phyloP scores from a whole-genome alignment of 1,140 invertebrate species.

The Oedothorax gibbosus region DNA sequence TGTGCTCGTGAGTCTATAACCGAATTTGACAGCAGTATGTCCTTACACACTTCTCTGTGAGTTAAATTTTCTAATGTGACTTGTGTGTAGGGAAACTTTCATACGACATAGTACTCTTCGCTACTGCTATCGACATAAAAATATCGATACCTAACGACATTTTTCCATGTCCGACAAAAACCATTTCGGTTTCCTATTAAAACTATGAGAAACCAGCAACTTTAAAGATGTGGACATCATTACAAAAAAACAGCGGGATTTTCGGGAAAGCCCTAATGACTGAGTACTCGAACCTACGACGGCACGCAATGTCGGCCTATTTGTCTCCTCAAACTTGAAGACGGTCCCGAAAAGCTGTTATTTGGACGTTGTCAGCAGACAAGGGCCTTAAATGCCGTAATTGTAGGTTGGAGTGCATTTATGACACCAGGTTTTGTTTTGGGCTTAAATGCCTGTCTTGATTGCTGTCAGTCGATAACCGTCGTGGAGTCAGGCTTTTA shows the following conservation, averaged over 20 bases:
- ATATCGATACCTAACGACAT: slow-evolving; percentile 8
- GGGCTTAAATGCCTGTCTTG: neutral
- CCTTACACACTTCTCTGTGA: too few species aligned
- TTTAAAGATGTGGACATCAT: neutral
- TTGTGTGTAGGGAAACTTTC: too few species aligned
- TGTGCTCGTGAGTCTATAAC: too few species aligned
- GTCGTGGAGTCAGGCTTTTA: neutral
- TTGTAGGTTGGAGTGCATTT: neutral
- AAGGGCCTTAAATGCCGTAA: neutral
- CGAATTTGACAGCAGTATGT: too few species aligned
- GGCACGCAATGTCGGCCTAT: slow-evolving; percentile 37
- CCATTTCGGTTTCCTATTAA: too few species aligned
- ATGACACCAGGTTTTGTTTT: neutral
- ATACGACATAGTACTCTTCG: too few species aligned
- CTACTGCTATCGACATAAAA: too few species aligned
- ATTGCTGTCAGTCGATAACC: neutral
- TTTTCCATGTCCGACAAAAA: slow-evolving; percentile 14
- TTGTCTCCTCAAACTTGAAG: neutral
- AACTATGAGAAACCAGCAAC: too few species aligned
- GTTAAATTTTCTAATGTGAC: too few species aligned
- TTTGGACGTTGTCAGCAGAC: neutral
- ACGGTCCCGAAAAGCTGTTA: slow-evolving; percentile 12
- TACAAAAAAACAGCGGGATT: slow-evolving; percentile 8
- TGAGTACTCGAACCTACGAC: neutral
- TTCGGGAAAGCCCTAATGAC: slow-evolving; percentile 31